A percentile compares a stretch with the other conserved stretches of the same genome.
Conservation (phyloP, 2,113 vertebrate genomes). For the Gavialis gangeticus region DNA sequence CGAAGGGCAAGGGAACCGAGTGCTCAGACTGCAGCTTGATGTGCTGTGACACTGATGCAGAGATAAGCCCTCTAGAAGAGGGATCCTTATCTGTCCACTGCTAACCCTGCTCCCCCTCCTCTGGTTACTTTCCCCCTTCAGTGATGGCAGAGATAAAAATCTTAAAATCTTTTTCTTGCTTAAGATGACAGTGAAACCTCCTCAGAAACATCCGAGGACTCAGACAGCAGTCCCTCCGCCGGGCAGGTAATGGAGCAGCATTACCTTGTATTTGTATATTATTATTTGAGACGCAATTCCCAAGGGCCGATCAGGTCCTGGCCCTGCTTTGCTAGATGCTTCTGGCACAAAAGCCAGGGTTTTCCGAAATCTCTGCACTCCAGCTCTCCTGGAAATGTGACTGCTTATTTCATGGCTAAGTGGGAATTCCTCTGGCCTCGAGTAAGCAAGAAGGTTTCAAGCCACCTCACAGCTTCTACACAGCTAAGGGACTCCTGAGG, state of each 20-base stretch:
- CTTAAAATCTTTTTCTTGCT: conserved; percentile 8
- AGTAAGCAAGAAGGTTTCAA: not conserved
- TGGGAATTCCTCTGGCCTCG: not conserved
- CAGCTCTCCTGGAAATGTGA: not conserved
- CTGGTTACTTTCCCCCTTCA: not conserved
- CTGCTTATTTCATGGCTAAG: not conserved
- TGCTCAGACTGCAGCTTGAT: not conserved
- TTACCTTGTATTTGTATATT: not conserved
- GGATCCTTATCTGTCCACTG: not conserved
- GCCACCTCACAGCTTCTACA: not conserved
- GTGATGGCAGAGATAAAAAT: not conserved
- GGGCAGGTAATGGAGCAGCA: conserved; percentile 35
- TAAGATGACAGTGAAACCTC: conserved; percentile 42
- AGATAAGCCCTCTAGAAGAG: not conserved
- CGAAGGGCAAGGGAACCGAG: not conserved
- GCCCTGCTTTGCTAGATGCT: too few species aligned
- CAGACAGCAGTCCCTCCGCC: not conserved
- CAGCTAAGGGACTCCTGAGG: not conserved
- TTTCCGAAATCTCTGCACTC: too few species aligned
- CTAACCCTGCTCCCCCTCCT: not conserved
- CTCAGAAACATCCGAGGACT: conserved; percentile 53
- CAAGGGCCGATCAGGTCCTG: not conserved
- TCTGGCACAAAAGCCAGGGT: too few species aligned
- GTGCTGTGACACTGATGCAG: not conserved
- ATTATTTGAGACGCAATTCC: not conserved